Percentiles rank a stretch among this genome's conserved stretches.
These are phyloP conservation scores for Dasyornis broadbenti DNA, from an alignment of 2,113 vertebrate genomes.

Conservation along the genomic window DNA sequence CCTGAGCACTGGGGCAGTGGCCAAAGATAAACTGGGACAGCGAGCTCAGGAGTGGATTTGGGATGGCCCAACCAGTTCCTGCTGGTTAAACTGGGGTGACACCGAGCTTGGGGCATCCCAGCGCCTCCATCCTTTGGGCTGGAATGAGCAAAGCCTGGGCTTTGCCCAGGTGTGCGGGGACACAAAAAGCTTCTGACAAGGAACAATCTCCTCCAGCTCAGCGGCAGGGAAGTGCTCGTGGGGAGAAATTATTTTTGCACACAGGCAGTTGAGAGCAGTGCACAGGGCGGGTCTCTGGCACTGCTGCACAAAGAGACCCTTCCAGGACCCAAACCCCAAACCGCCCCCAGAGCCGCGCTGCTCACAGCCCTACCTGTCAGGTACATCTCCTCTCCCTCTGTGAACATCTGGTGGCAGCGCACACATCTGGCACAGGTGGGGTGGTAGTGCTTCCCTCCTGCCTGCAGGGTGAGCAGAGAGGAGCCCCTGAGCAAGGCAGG, in stretches of 20 bases:
- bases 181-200: accelerated
- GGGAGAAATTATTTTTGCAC: not conserved
- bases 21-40: not conserved
- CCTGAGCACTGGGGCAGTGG: not conserved
- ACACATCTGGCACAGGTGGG: constrained; percentile 93
- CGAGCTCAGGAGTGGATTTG: not conserved
- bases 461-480: constrained; percentile 65
- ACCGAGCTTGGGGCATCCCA: not conserved
- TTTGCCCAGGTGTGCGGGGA: not conserved
- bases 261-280: not conserved
- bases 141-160: not conserved
- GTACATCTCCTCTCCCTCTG: constrained; percentile 98
- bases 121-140: not conserved
- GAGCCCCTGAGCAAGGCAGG: not conserved
- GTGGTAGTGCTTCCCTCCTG: constrained; percentile 96
- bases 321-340: accelerated
- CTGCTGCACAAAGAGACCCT: not conserved
- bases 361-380: constrained; percentile 83
- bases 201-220: not conserved
- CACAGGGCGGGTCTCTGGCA: not conserved
- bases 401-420: constrained; percentile 97
- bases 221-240: not conserved
- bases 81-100: not conserved
- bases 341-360: accelerated
- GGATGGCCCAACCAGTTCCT: not conserved